phyloP scores from a whole-genome alignment of 1,140 invertebrate species.

The Aculops lycopersici region DNA sequence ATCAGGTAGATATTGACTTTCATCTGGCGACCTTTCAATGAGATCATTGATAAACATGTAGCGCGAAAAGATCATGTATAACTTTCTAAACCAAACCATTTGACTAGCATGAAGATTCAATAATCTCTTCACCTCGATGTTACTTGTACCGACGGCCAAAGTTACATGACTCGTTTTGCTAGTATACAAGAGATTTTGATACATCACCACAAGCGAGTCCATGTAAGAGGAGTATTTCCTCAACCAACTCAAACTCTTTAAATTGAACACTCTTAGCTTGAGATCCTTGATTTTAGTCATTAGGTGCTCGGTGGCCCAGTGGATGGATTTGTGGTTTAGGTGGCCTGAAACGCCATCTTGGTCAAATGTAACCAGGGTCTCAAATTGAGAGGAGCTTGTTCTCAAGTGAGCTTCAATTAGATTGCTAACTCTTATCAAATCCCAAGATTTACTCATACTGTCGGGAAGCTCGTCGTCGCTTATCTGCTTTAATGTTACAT shows the following conservation, averaged over 20 bases:
- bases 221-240: conserved; percentile 54
- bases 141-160: neutral
- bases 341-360: conserved; percentile 55
- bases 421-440: neutral
- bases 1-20: too few species aligned
- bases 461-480: conserved; percentile 4
- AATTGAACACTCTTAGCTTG: conserved; percentile 24
- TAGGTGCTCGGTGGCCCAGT: conserved; percentile 29
- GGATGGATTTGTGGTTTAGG: conserved; percentile 50
- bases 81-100: conserved; percentile 58
- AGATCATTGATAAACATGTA: conserved; percentile 49
- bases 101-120: conserved; percentile 58
- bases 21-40: too few species aligned
- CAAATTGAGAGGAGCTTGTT: neutral
- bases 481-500: neutral
- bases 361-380: conserved; percentile 50
- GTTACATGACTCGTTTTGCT: neutral
- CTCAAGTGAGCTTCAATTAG: neutral
- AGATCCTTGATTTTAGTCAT: neutral
- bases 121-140: conserved; percentile 19
- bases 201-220: conserved; percentile 35
- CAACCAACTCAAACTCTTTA: conserved; percentile 47
- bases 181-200: neutral
- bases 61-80: conserved; percentile 60
- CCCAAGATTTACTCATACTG: neutral